Percentiles rank a stretch among this genome's conserved stretches.
Evolutionary conservation across 2,113 vertebrate species (phyloP).

Genomic region (Anolis carolinensis): DNA sequence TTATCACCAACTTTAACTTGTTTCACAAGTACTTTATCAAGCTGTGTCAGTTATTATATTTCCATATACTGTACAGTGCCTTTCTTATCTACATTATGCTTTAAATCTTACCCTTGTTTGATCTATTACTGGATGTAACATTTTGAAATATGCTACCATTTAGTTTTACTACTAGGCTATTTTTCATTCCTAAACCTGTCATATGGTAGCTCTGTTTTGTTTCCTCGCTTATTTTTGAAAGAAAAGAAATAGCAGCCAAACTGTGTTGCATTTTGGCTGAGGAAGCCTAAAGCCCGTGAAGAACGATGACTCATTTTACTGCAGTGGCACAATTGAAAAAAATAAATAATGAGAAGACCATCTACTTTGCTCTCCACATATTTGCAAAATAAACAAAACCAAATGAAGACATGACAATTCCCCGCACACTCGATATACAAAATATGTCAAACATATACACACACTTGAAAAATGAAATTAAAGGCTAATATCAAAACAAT

Average conservation of each 20-base stretch:
- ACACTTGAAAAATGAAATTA: neutral
- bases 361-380: neutral
- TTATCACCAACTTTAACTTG: neutral
- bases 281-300: constrained; percentile 6
- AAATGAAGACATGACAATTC: neutral
- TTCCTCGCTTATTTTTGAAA: neutral
- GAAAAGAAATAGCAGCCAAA: constrained; percentile 14
- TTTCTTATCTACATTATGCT: neutral
- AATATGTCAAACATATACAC: neutral
- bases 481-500: neutral
- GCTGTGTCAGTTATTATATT: neutral
- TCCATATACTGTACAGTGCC: neutral
- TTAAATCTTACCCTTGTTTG: neutral
- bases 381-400: neutral
- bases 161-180: neutral
- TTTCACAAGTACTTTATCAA: neutral
- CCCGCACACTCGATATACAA: neutral
- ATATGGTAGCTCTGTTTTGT: neutral
- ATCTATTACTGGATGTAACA: neutral
- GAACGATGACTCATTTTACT: constrained; percentile 65
- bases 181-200: neutral
- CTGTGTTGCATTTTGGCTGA: constrained; percentile 23
- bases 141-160: neutral
- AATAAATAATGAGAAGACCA: neutral
- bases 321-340: constrained; percentile 49